Base-by-base conservation (phyloP, 2,888 invertebrate species). In the Agrenia bidenticulata region DNA sequence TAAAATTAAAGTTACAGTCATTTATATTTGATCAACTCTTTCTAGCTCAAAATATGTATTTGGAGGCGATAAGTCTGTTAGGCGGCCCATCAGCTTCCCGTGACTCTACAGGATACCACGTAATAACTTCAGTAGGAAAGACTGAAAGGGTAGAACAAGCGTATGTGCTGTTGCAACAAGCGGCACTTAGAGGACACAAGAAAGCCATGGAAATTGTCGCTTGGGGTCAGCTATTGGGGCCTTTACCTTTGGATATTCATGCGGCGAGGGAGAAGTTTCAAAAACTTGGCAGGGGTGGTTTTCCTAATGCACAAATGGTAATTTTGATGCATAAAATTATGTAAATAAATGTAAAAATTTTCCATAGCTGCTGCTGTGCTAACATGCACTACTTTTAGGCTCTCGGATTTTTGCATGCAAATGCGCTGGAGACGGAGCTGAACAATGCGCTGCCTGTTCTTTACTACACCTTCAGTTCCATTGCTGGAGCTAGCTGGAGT, bases 401-500 rank as follows among this genome's bases (percentile, higher is more conserved):
- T 37, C 83, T 93, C 79, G 94, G 92, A 0, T 68, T 94, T 80
- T 81, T 96, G 55, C 88, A 93, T 80, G 89, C 94, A 2, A 87
- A 89, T 39, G 97, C 96, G 17, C 84, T 94, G 39, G 86, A 87
- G 7, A 88, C 90, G n/a, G 89, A 92, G 72, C 89, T 93, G 0
- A 94, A 92, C 64, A 94, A 94, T 79, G 87, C 92, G 0, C 85
- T 87, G 77, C 92, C 97, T 0, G 81, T 99, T 19, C 85, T 98
- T 0, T 94, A 98, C 82, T 94, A 95, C 79, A 92, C 91, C 0
- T 85, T 96, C 78, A 92, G 91, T 2, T 94, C 98, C 0, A 80
- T 94, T 0, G 96, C 93, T 0, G 95, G 93, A 63, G 92, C 94
- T 78, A 87, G 90, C 21, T 88, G 89, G 82, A 96, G 97, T 0